Base-by-base conservation (phyloP, 2,113 vertebrate genomes). In the Hemicordylus capensis region DNA sequence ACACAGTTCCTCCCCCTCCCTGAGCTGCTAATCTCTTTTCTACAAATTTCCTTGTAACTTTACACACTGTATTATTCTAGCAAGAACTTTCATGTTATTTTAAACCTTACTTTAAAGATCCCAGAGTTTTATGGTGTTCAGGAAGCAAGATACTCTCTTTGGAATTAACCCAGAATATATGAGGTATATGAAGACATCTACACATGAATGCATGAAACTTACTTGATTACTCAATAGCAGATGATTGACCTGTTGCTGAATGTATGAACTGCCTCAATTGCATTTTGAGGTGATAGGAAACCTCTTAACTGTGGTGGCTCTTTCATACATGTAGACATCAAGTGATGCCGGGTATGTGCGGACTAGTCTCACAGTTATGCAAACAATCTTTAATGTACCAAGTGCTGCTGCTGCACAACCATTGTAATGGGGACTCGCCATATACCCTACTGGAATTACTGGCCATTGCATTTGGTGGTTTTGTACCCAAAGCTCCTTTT, bases 11-110 rank as follows among this genome's bases (percentile, higher is more conserved):
- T 86, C 81, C 81, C 72, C 11, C 76, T 88, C n/a, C 7, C 15
- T 59, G 37, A 28, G 59, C 39, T 14, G 93, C 79, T 74, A 63
- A 86, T 37, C 0, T 78, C 19, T 66, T 90, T 85, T 59, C 66
- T 75, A 34, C 11, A 28, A 42, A 51, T 77, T 80, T 87, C 74
- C 87, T 72, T 9, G 15, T 73, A 4, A 84, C 54, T 80, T 19
- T 72, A 22, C 0, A 0, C 48, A 17, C 9, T 3, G 28, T 63
- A 34, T 12, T 82, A 22, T 84, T 92, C 56, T 85, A 19, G 59
- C 59, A 12, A 31, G 54, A 46, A 5, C 64, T 90, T 75, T 79
- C 85, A 26, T 56, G 24, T 10, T 12, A n/a, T 64, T 75, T 54
- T 28, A n/a, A 61, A 44, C 28, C 77, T 46, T 48, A 46, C 28